These are phyloP conservation scores for Cyphomyrmex costatus DNA, from an alignment of 1,140 invertebrate species.

Conservation along the genomic window DNA sequence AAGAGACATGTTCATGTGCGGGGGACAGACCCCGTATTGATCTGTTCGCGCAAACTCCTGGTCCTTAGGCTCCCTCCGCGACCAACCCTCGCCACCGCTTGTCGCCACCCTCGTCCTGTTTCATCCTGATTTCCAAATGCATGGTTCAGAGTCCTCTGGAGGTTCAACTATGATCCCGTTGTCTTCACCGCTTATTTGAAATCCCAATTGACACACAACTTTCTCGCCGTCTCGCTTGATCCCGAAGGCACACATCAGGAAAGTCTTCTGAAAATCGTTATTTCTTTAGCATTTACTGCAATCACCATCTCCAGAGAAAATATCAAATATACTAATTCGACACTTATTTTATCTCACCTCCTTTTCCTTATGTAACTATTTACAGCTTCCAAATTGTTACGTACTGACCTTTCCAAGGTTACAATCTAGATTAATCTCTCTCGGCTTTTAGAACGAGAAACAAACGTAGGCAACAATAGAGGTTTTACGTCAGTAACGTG, in stretches of 20 bases:
- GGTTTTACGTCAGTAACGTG: no score
- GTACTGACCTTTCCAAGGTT: not conserved
- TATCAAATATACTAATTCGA: not conserved
- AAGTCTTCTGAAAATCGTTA: not conserved
- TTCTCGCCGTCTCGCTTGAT: not conserved
- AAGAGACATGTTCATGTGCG: conserved; percentile 79
- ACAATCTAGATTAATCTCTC: not conserved
- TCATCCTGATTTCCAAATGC: conserved; percentile 43
- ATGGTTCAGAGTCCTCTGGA: conserved; percentile 52
- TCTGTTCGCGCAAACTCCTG: conserved; percentile 85
- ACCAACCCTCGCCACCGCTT: conserved; percentile 29
- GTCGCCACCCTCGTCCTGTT: conserved; percentile 14
- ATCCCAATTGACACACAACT: conserved; percentile 13
- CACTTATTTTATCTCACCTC: not conserved
- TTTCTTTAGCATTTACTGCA: not conserved
- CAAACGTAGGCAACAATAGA: not conserved
- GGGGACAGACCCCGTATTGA: conserved; percentile 82
- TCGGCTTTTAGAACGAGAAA: not conserved
- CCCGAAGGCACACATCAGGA: not conserved
- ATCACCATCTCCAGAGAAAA: not conserved
- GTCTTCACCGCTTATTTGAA: not conserved
- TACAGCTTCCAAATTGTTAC: not conserved
- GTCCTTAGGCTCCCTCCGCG: conserved; percentile 76
- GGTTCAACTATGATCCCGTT: conserved; percentile 52
- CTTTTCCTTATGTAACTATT: not conserved